Evolutionary conservation across 2,888 invertebrate species (phyloP).

Genomic region (Tuberolachnus salignus): DNA sequence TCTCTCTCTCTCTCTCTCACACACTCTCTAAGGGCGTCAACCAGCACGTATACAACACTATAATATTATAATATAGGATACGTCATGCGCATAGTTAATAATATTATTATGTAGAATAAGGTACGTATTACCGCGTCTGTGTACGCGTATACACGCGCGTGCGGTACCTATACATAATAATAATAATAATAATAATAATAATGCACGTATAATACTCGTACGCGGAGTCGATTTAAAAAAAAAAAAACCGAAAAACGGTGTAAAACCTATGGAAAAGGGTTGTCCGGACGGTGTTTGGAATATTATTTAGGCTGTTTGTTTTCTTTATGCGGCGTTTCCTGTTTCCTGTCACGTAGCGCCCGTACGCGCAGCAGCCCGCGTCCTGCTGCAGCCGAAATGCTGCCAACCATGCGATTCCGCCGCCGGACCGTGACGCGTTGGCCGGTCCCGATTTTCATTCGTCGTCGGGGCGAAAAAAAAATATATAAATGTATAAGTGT

Average conservation of each 20-base stretch:
- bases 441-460: slow-evolving; percentile 20
- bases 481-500: not conserved
- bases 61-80: not conserved
- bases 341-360: slow-evolving; percentile 55
- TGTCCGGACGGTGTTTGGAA: slow-evolving; percentile 46
- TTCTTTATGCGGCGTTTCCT: slow-evolving; percentile 54
- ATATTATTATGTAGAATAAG: no score
- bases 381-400: slow-evolving; percentile 40
- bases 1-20: no score
- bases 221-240: slow-evolving; percentile 14
- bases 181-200: not conserved
- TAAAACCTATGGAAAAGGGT: slow-evolving; percentile 49
- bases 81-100: not conserved
- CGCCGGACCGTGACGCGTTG: slow-evolving; percentile 44
- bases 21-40: slow-evolving; percentile 1
- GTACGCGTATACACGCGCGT: not conserved
- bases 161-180: not conserved
- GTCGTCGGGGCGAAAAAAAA: not conserved
- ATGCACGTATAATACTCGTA: not conserved
- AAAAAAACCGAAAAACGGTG: slow-evolving; percentile 18
- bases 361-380: slow-evolving; percentile 46
- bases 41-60: not conserved
- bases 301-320: slow-evolving; percentile 55
- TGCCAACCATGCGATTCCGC: slow-evolving; percentile 52
- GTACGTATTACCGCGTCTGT: not conserved